These are phyloP conservation scores for Polypedilum pembai DNA, from an alignment of 1,140 invertebrate genomes.

Conservation along the genomic window DNA sequence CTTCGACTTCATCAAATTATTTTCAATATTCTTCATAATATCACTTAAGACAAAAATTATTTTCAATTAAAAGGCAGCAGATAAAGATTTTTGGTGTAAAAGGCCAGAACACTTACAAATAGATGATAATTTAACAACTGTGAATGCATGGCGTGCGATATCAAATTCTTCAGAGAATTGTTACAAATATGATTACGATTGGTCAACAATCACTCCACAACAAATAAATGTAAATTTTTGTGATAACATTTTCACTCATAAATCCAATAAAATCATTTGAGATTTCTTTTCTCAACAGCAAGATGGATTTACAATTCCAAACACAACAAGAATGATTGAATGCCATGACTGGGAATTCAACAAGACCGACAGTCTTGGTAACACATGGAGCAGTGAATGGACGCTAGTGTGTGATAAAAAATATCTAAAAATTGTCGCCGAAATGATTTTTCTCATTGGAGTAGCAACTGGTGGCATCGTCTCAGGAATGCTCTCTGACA, in stretches of 20 bases:
- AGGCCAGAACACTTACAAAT: constrained; percentile 46
- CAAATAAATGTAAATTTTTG: constrained; percentile 2
- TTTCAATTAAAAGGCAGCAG: constrained; percentile 45
- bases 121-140: constrained; percentile 40
- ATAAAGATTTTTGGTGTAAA: constrained; percentile 56
- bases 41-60: too few relatives aligned
- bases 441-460: constrained; percentile 60
- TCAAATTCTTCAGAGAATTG: constrained; percentile 50
- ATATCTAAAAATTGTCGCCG: constrained; percentile 54
- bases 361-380: constrained; percentile 49
- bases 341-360: constrained; percentile 63
- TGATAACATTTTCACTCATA: background rate
- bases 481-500: constrained; percentile 63
- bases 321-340: constrained; percentile 34
- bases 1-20: too few relatives aligned
- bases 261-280: too few relatives aligned
- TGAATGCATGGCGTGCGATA: constrained; percentile 53
- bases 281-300: constrained; percentile 35
- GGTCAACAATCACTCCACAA: constrained; percentile 34
- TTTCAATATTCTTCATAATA: too few relatives aligned
- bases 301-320: constrained; percentile 28
- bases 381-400: constrained; percentile 59
- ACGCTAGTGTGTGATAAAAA: constrained; percentile 56
- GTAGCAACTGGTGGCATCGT: constrained; percentile 61
- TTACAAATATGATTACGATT: constrained; percentile 41